Percentiles rank a stretch among this genome's conserved stretches.
phyloP scores from a whole-genome alignment of 2,888 invertebrate species.

The Silvanus unidentatus region DNA sequence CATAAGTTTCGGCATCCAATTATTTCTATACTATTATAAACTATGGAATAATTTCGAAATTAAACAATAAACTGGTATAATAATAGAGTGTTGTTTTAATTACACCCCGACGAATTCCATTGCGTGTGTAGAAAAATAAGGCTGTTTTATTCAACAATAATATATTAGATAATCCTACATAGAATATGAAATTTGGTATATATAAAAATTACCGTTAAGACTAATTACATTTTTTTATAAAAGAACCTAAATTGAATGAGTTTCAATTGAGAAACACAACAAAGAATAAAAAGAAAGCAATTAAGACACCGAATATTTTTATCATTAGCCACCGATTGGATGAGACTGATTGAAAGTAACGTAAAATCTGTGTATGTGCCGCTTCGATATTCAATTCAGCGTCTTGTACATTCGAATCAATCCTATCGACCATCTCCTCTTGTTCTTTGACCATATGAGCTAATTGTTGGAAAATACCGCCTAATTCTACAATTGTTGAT shows the following conservation, averaged over 20 bases:
- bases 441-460: slow-evolving; percentile 98
- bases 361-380: slow-evolving; percentile 93
- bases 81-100: too few species aligned
- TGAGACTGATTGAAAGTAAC: slow-evolving; percentile 95
- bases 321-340: slow-evolving; percentile 99
- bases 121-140: too few species aligned
- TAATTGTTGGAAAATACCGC: slow-evolving; percentile 95
- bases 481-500: slow-evolving; percentile 96
- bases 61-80: too few species aligned
- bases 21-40: too few species aligned
- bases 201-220: too few species aligned
- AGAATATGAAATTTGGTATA: too few species aligned
- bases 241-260: background rate
- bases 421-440: slow-evolving; percentile 96
- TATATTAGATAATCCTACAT: too few species aligned
- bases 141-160: too few species aligned
- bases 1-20: too few species aligned
- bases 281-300: slow-evolving; percentile 99
- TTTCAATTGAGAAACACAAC: slow-evolving; percentile 83
- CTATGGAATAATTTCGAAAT: too few species aligned
- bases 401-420: slow-evolving; percentile 94
- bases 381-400: slow-evolving; percentile 95
- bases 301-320: slow-evolving; percentile 96
- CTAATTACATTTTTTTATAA: too few species aligned
- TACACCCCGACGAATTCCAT: too few species aligned